A percentile compares a stretch with the other conserved stretches of the same genome.
Conservation (phyloP, 35 echinoderm and acorn worm species). For the Chiridota heheva region DNA sequence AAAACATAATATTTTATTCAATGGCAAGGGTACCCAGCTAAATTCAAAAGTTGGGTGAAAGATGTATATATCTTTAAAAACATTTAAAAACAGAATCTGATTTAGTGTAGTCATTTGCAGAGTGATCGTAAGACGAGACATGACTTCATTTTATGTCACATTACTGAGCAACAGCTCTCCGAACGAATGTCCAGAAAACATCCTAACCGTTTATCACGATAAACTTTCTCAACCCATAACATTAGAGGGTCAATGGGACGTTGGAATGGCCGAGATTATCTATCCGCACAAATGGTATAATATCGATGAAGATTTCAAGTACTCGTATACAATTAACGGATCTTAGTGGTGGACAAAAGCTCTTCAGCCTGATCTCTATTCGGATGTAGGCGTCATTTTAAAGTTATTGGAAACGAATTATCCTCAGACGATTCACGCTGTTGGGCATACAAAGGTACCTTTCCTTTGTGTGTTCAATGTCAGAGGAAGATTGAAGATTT, state of each 20-base stretch:
- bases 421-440: constrained; percentile 3
- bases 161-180: constrained; percentile 37
- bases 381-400: background rate
- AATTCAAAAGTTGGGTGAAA: constrained; percentile 77
- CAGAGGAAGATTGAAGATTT: constrained; percentile 21
- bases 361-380: background rate
- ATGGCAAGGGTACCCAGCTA: constrained; percentile 67
- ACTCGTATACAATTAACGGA: constrained; percentile 11
- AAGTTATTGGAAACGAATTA: constrained; percentile 1
- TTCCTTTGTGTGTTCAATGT: constrained; percentile 44
- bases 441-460: constrained; percentile 51
- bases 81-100: constrained; percentile 9
- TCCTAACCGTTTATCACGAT: constrained; percentile 22
- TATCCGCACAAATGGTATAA: constrained; percentile 44
- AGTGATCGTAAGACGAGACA: background rate
- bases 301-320: background rate
- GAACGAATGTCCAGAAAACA: constrained; percentile 11
- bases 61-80: constrained; percentile 32
- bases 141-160: constrained; percentile 18
- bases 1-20: constrained; percentile 74
- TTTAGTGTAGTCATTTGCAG: background rate
- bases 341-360: constrained; percentile 3
- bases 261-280: constrained; percentile 16
- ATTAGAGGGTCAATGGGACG: constrained; percentile 26
- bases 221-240: constrained; percentile 36